phyloP scores from a whole-genome alignment of 2,797 vertebrate species.

The Gymnothorax javanicus region DNA sequence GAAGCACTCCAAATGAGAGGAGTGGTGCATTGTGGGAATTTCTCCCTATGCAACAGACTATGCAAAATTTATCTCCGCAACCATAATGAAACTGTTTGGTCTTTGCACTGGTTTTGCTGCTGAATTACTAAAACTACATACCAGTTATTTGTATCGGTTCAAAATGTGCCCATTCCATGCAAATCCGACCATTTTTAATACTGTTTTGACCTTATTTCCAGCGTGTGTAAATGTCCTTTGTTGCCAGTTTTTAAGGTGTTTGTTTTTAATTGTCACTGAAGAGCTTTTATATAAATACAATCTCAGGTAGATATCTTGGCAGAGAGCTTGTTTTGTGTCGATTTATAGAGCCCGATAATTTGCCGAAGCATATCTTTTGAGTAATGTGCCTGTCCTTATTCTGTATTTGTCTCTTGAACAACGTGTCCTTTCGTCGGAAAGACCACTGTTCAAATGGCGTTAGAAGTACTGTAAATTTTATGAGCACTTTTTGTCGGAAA shows the following conservation, averaged over 20 bases:
- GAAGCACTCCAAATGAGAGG: not conserved
- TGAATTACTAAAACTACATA: constrained; percentile 3
- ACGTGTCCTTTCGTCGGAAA: not conserved
- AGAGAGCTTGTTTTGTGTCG: not conserved
- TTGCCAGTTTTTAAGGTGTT: constrained; percentile 1
- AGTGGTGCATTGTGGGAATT: not conserved
- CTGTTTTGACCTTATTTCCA: not conserved
- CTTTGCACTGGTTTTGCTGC: constrained; percentile 6
- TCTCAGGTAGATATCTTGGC: constrained; percentile 1
- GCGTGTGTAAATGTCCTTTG: not conserved
- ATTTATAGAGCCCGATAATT: not conserved
- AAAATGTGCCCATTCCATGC: not conserved
- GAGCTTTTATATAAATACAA: constrained; percentile 13
- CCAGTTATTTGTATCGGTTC: not conserved
- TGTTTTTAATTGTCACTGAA: constrained; percentile 22
- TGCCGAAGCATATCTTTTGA: not conserved
- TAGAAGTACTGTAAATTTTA: constrained; percentile 13
- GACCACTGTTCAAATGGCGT: constrained; percentile 6
- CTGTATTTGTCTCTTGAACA: constrained; percentile 11
- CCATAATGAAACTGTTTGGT: not conserved
- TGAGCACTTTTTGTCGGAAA: constrained; percentile 21
- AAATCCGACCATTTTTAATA: not conserved
- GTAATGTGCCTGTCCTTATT: not conserved
- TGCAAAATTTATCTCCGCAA: constrained; percentile 12
- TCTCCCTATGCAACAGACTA: constrained; percentile 13